These are phyloP conservation scores for Platorchestia sp. DNA, from an alignment of 1,140 invertebrate genomes.

Conservation along the genomic window DNA sequence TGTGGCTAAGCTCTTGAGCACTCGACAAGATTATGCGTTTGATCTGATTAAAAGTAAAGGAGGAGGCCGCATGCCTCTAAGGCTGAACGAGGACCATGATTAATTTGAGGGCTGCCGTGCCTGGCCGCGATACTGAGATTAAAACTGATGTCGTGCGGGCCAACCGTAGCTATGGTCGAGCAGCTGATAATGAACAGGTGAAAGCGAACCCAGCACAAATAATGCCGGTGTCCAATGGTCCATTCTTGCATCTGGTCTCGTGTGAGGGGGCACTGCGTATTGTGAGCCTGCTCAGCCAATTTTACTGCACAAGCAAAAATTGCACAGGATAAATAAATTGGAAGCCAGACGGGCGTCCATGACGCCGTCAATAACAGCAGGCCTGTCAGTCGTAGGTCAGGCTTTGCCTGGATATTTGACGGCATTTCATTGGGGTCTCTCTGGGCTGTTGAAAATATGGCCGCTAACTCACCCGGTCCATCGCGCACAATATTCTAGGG, in stretches of 20 bases:
- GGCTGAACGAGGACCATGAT: not conserved
- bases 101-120: conserved; percentile 11
- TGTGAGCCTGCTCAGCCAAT: not conserved
- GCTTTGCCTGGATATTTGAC: not conserved
- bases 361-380: not conserved
- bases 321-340: not conserved
- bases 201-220: conserved; percentile 17
- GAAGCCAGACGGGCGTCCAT: not conserved
- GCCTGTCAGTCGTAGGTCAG: not conserved
- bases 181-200: conserved; percentile 38
- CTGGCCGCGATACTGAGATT: conserved; percentile 28
- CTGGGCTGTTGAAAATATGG: not conserved
- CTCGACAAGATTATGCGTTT: conserved; percentile 38
- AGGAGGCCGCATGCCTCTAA: not conserved
- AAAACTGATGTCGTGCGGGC: conserved; percentile 34
- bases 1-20: not conserved
- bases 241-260: not conserved
- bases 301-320: not conserved
- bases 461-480: not conserved
- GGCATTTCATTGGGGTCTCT: not conserved
- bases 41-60: conserved; percentile 36
- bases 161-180: not conserved
- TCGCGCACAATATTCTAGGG: not conserved
- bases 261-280: not conserved
- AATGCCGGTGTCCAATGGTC: not conserved